Base-by-base conservation (phyloP, 2,797 vertebrate genomes). In the Peromyscus nudipes region DNA sequence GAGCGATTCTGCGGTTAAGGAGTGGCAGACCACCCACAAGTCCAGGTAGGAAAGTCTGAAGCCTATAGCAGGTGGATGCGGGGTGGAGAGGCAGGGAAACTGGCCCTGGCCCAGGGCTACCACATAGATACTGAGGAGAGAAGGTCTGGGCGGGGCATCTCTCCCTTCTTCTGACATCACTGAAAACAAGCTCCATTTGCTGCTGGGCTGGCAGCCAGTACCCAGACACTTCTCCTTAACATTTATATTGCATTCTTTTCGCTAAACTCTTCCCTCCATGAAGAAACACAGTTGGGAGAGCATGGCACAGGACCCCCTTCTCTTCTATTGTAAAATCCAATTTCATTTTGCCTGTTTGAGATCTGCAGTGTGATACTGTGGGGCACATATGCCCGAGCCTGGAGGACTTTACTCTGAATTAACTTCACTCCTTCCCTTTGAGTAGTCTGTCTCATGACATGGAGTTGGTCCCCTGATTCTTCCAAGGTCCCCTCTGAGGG, bases 41-140 rank as follows among this genome's bases (percentile, higher is more conserved):
- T 96, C 96, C 81, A 98, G 98, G 98, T 98, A 97, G 79, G 97
- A 46, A 34, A 75, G 13, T 6, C 31, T 0, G 6, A 55, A 43
- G 19, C 46, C 79, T 12, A 1, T n/a, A 29, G 52, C 19, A 8
- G 19, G 21, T n/a, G 25, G 23, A 3, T 31, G 29, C 25, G 4
- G 11, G 43, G 43, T 1, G 6, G 2, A 34, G 19, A 67, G 43
- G 31, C 31, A 16, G 31, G 1, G 40, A 6, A 1, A 0, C 52
- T 1, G 0, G 2, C 77, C 19, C 17, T 1, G 11, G 31, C 14
- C 0, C 1, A 27, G 94, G 10, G 4, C 52, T 19, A 4, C 23
- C 6, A 11, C 37, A 67, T 71, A 87, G 65, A 25, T 1, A 43
- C 73, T 4, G 0, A 55, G 19, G 34, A 16, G 10, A 31, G 7